A percentile compares a stretch with the other conserved stretches of the same genome.
These are phyloP conservation scores for Notolepis coatsorum DNA, from an alignment of 2,797 vertebrate species.

Conservation along the genomic window DNA sequence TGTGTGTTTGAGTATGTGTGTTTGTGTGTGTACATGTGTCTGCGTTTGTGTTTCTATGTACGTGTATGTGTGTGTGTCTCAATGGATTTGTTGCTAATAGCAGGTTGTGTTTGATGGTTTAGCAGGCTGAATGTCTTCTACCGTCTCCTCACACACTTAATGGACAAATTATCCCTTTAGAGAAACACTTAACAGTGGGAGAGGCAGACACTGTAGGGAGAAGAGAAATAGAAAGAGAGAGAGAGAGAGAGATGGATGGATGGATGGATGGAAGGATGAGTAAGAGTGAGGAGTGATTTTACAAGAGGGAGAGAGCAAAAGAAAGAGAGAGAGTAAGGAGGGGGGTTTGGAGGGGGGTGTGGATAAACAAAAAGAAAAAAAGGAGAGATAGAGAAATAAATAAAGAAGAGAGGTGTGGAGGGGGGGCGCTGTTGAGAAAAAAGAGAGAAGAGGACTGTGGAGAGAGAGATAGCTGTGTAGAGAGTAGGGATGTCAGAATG, in stretches of 20 bases:
- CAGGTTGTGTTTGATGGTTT: constrained; percentile 48
- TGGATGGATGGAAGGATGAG: background rate
- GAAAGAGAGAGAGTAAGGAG: background rate
- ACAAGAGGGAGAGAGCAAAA: background rate
- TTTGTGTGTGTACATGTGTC: constrained; percentile 34
- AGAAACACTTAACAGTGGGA: constrained; percentile 17
- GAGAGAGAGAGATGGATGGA: no score
- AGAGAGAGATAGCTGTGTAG: background rate
- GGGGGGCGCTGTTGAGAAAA: constrained; percentile 22
- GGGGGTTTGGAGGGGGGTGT: background rate
- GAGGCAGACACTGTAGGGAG: no score
- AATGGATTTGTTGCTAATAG: no score
- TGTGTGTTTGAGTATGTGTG: constrained; percentile 42
- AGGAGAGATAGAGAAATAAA: background rate
- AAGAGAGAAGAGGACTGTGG: constrained; percentile 7
- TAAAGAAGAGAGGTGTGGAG: constrained; percentile 10
- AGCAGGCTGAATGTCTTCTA: constrained; percentile 49
- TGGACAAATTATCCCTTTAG: constrained; percentile 60
- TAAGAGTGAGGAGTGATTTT: background rate
- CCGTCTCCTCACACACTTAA: constrained; percentile 50
- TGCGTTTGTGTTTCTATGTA: constrained; percentile 34
- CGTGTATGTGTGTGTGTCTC: constrained; percentile 27
- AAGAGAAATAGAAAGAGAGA: background rate
- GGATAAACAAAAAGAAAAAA: background rate
- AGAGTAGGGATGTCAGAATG: no score